phyloP scores from a whole-genome alignment of 1,140 invertebrate genomes.

The Drosophila fuyamai region DNA sequence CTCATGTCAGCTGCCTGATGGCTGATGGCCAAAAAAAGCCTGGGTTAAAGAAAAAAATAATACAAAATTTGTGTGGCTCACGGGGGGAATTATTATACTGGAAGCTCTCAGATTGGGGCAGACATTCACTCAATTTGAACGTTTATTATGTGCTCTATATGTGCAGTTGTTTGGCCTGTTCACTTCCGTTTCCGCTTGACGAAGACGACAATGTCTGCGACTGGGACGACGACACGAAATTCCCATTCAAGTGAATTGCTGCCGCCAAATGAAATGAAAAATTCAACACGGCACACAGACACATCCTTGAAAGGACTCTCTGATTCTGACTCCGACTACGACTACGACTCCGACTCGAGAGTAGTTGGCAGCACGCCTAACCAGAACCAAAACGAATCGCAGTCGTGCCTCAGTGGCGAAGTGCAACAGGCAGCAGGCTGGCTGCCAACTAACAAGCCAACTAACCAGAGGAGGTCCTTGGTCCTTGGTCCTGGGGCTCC shows the following conservation, averaged over 20 bases:
- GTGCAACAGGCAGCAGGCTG: slow-evolving; percentile 70
- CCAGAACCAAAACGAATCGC: slow-evolving; percentile 45
- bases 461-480: slow-evolving; percentile 63
- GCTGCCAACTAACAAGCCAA: slow-evolving; percentile 79
- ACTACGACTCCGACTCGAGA: neutral
- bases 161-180: slow-evolving; percentile 71
- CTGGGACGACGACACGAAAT: slow-evolving; percentile 75
- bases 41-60: slow-evolving; percentile 37
- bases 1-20: slow-evolving; percentile 34
- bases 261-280: slow-evolving; percentile 84
- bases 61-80: slow-evolving; percentile 8
- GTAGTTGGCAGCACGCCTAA: slow-evolving; percentile 47
- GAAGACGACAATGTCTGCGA: slow-evolving; percentile 45
- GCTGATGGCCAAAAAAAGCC: slow-evolving; percentile 41
- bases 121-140: slow-evolving; percentile 62
- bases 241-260: slow-evolving; percentile 82
- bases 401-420: slow-evolving; percentile 39
- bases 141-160: slow-evolving; percentile 72
- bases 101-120: slow-evolving; percentile 8
- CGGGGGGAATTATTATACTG: slow-evolving; percentile 14
- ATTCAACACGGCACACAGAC: slow-evolving; percentile 76
- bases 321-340: neutral
- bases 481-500: slow-evolving; percentile 4
- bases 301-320: slow-evolving; percentile 32
- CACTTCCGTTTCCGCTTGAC: slow-evolving; percentile 70